These are phyloP conservation scores for Cyanoramphus novaezelandiae DNA, from an alignment of 2,113 vertebrate species.

Conservation along the genomic window DNA sequence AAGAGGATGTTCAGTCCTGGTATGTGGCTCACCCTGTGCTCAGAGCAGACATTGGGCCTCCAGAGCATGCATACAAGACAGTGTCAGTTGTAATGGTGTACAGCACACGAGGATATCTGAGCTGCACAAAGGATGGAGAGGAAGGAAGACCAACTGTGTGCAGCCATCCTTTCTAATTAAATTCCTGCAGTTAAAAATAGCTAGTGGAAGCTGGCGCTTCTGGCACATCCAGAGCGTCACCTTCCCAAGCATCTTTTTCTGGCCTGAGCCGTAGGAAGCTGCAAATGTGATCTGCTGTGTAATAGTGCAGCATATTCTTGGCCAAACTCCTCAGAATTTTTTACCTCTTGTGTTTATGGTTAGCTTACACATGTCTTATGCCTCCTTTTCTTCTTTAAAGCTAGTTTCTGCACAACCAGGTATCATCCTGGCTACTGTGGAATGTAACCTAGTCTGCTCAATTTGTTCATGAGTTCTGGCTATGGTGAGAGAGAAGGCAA, in stretches of 20 bases:
- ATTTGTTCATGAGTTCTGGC: not conserved
- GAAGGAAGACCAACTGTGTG: constrained; percentile 42
- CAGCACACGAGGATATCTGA: not conserved
- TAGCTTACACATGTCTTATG: constrained; percentile 1
- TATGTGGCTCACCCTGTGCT: not conserved
- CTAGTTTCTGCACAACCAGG: not conserved
- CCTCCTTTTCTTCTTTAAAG: not conserved
- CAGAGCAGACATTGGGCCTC: not conserved
- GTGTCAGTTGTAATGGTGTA: not conserved
- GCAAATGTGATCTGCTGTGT: constrained; percentile 51
- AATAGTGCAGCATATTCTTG: constrained; percentile 45
- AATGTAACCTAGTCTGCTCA: not conserved
- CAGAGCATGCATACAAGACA: not conserved
- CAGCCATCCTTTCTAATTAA: constrained; percentile 37
- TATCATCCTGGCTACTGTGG: not conserved
- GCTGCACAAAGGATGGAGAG: not conserved
- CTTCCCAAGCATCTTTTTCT: constrained; percentile 63
- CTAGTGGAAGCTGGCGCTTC: constrained; percentile 39
- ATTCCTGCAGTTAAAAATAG: constrained; percentile 55
- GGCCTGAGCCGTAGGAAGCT: constrained; percentile 53
- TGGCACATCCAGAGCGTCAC: constrained; percentile 54
- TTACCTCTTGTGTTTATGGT: not conserved
- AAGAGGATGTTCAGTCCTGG: not conserved
- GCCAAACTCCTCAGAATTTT: not conserved
- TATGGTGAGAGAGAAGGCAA: not conserved